Conservation (phyloP, 2,888 invertebrate species). For the Theretra japonica region DNA sequence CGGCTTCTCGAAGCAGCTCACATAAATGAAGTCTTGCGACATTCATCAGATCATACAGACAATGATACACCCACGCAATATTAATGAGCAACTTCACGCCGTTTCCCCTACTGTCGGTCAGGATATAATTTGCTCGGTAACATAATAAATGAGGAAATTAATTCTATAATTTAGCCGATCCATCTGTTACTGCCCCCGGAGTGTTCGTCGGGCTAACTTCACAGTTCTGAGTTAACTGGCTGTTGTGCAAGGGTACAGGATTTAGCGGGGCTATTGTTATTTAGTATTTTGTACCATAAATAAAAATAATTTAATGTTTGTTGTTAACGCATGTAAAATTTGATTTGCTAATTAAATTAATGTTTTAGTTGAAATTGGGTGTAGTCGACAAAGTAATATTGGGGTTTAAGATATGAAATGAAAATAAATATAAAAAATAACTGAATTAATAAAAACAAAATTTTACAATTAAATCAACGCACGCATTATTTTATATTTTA, state of each 20-base stretch:
- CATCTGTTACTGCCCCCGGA: slow-evolving; percentile 65
- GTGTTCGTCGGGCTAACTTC: slow-evolving; percentile 63
- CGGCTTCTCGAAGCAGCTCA: too few relatives aligned
- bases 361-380: too few relatives aligned
- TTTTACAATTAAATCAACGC: too few relatives aligned
- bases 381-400: too few relatives aligned
- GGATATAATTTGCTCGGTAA: slow-evolving; percentile 23
- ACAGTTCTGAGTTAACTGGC: slow-evolving; percentile 54
- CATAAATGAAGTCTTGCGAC: not conserved
- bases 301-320: too few relatives aligned
- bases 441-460: too few relatives aligned
- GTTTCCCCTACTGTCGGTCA: slow-evolving; percentile 8
- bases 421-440: too few relatives aligned
- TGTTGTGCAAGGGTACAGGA: slow-evolving; percentile 4
- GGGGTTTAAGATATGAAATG: too few relatives aligned
- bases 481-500: too few relatives aligned
- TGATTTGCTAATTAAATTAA: too few relatives aligned
- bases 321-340: too few relatives aligned
- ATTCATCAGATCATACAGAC: not conserved
- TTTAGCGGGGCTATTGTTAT: slow-evolving; percentile 14
- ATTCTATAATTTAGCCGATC: slow-evolving; percentile 65
- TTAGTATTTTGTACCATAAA: too few relatives aligned
- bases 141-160: slow-evolving; percentile 38
- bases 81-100: slow-evolving; percentile 1
- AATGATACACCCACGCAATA: not conserved